Conservation (phyloP, 2,888 invertebrate genomes). For the Timema podura region DNA sequence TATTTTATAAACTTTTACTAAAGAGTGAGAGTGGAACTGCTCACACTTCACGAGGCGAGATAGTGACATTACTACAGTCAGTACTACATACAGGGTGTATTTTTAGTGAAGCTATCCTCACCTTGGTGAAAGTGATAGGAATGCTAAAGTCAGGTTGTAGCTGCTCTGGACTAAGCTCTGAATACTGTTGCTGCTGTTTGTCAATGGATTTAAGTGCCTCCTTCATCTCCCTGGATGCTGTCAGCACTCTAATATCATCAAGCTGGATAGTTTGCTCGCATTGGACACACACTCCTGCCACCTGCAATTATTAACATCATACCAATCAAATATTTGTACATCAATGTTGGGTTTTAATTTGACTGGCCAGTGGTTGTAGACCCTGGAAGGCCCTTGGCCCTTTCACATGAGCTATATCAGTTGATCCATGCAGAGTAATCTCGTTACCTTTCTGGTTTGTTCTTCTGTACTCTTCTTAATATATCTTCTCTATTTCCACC, state of each 20-base stretch:
- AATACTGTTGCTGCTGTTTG: conserved; percentile 53
- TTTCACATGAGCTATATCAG: no score
- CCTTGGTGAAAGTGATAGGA: conserved; percentile 56
- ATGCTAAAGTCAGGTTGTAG: conserved; percentile 52
- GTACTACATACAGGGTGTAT: not conserved
- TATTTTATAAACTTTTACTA: no score
- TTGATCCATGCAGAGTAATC: no score
- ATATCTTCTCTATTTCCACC: no score
- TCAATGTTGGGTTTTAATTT: no score
- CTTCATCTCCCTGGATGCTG: conserved; percentile 48
- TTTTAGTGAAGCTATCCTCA: conserved; percentile 32
- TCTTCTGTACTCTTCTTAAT: no score
- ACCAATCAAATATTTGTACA: no score
- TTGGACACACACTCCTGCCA: conserved; percentile 52
- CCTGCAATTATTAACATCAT: conserved; percentile 35
- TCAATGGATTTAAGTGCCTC: conserved; percentile 49
- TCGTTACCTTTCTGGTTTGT: no score
- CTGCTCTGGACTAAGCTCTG: conserved; percentile 50
- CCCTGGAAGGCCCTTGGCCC: no score
- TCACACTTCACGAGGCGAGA: no score
- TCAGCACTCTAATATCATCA: conserved; percentile 51
- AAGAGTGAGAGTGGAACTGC: no score
- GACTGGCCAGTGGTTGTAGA: no score
- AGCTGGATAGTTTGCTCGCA: conserved; percentile 51
- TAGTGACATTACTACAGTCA: not conserved